Conservation (phyloP, 2,888 invertebrate genomes). For the Lepidonotus clava region DNA sequence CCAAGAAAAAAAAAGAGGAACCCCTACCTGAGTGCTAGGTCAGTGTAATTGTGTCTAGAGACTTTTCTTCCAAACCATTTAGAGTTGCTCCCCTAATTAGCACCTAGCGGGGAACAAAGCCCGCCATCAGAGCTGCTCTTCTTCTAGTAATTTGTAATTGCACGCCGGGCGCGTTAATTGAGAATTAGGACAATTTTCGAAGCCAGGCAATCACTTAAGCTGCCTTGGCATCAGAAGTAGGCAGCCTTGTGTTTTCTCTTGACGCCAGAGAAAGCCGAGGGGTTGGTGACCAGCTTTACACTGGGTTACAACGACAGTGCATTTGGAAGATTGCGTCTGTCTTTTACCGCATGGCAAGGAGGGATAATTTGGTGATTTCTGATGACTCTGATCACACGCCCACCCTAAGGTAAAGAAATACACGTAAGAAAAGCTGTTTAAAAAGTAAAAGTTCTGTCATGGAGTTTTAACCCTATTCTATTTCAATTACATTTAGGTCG, state of each 20-base stretch:
- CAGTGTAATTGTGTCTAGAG: conserved; percentile 8
- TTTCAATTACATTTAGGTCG: neutral
- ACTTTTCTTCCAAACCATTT: conserved; percentile 15
- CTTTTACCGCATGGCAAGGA: neutral
- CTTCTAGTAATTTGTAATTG: conserved; percentile 39
- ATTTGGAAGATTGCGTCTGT: neutral
- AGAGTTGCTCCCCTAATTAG: conserved; percentile 35
- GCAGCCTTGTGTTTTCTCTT: neutral
- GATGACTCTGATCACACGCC: neutral
- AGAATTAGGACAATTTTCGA: conserved; percentile 42
- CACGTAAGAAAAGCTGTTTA: neutral
- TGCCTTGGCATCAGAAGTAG: neutral
- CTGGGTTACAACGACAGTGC: neutral
- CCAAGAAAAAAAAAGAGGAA: too few species aligned
- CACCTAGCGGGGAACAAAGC: conserved; percentile 22
- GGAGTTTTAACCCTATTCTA: neutral
- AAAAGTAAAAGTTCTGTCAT: neutral
- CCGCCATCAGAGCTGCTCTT: neutral
- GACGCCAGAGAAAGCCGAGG: neutral
- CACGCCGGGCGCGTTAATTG: conserved; percentile 43
- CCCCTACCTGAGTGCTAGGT: too few species aligned
- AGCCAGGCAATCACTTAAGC: conserved; percentile 43
- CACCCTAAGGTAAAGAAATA: neutral
- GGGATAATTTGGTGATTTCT: neutral
- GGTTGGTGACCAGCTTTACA: neutral